These are phyloP conservation scores for Orchestes rusci DNA, from an alignment of 2,888 invertebrate genomes.

Conservation along the genomic window DNA sequence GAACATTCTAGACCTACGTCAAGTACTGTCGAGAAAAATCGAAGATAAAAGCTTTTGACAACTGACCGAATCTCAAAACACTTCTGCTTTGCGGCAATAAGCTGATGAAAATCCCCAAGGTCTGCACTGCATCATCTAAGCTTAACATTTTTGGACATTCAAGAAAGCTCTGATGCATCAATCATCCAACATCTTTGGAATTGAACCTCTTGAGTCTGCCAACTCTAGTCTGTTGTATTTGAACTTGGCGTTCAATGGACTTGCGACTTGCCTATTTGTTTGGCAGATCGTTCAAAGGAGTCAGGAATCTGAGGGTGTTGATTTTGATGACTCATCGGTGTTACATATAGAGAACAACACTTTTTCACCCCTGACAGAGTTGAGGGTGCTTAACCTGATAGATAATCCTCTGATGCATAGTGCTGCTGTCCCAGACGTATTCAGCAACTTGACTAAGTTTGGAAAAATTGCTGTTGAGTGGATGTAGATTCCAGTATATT, in stretches of 20 bases:
- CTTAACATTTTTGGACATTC: slow-evolving; percentile 48
- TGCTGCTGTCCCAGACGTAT: slow-evolving; percentile 39
- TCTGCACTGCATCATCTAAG: slow-evolving; percentile 45
- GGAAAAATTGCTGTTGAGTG: slow-evolving; percentile 47
- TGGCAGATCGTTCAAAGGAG: too few relatives aligned
- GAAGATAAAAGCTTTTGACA: slow-evolving; percentile 46
- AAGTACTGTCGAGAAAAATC: slow-evolving; percentile 46
- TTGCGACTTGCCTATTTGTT: too few relatives aligned
- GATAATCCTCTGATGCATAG: slow-evolving; percentile 47
- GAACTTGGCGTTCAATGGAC: slow-evolving; percentile 50
- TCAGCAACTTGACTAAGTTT: slow-evolving; percentile 47
- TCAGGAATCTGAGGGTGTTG: too few relatives aligned
- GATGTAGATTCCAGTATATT: slow-evolving; percentile 47
- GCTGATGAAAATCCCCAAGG: slow-evolving; percentile 48
- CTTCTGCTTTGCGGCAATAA: slow-evolving; percentile 50
- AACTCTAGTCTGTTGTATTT: slow-evolving; percentile 47
- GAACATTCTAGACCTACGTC: slow-evolving; percentile 50
- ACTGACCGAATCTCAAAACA: slow-evolving; percentile 49
- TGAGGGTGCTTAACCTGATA: slow-evolving; percentile 49
- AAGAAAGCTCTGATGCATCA: slow-evolving; percentile 47
- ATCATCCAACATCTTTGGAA: too few relatives aligned
- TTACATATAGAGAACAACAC: slow-evolving; percentile 46
- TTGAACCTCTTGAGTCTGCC: slow-evolving; percentile 47
- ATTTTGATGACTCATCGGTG: slow-evolving; percentile 47
- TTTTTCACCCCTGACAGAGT: slow-evolving; percentile 44